Evolutionary conservation across 2,888 invertebrate species (phyloP), one percentile per base, ranked within the genome.

Genomic region (Tetanocera ferruginea): DNA sequence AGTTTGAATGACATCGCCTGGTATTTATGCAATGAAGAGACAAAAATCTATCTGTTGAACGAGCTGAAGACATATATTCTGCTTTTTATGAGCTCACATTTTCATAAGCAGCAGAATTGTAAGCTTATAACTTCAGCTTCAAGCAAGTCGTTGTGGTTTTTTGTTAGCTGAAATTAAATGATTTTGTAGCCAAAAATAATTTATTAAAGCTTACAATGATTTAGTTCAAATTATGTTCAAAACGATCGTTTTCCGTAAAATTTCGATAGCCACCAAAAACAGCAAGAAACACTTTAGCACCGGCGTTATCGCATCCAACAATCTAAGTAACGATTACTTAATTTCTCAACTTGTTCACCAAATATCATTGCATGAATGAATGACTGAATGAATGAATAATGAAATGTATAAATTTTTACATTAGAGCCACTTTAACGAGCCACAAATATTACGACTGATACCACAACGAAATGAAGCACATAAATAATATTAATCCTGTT

Each of bases 401-500:
- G 37, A 34, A 72, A 72, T 19, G 23, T 23, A 34, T 34, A 37
- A 57, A 23, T 23, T 72, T 34, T 19, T 72, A 51, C 69, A 57
- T 72, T 37, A 57, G 51, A 73, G 73, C 25, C 51, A 51, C 49
- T 67, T 37, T 49, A 37, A 67, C 67, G 23, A 14, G 23, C 49
- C 67, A 49, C 43, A 49, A 51, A 17, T 62, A 62, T 62, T 31
- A 28, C 31, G 28, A 28, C 37, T 19, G 37, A 60, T 28, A 60
- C 11, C 43, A 57, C 43, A n/a, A 31, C 55, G 14, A 52, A 64
- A 31, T n/a, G 25, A 75, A 17, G 55, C 57, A 52, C 77, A 80
- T 78, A 80, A 80, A 80, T 80, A 78, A 76, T 78, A 74, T 66
- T 31, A 37, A 66, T 62, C 76, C 72, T 51, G 77, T 77, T 79